Percentiles rank a stretch among this genome's conserved stretches.
phyloP scores from a whole-genome alignment of 2,888 invertebrate species.

The Camponotus fellah region DNA sequence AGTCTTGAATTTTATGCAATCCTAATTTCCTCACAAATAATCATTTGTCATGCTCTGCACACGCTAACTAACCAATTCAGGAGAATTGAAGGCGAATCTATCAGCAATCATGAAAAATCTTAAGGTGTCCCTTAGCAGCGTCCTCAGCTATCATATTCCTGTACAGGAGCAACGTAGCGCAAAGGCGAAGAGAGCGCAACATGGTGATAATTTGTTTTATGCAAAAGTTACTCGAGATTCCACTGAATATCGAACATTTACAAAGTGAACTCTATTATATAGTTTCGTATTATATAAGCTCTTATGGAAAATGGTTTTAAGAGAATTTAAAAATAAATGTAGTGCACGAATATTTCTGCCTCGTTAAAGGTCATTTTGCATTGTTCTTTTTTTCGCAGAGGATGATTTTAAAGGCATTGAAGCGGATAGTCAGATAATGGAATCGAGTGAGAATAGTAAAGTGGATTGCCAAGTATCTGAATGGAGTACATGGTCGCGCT shows the following conservation, averaged over 20 bases:
- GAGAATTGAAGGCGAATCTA: constrained; percentile 75
- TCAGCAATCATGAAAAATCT: constrained; percentile 80
- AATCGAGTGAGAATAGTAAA: constrained; percentile 67
- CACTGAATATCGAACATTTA: neutral
- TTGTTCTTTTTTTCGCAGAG: constrained; percentile 51
- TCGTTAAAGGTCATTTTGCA: constrained; percentile 3
- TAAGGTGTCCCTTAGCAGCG: constrained; percentile 84
- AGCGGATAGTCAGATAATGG: constrained; percentile 79
- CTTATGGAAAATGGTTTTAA: constrained; percentile 1
- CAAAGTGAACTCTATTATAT: neutral
- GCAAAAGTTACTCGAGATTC: constrained; percentile 1
- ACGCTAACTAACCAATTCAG: constrained; percentile 77
- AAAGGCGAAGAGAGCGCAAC: constrained; percentile 82
- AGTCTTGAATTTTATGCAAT: too few species aligned
- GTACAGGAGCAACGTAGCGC: constrained; percentile 79
- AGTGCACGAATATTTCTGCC: constrained; percentile 2
- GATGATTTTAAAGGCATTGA: constrained; percentile 79
- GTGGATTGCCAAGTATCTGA: constrained; percentile 91
- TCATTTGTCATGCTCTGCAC: constrained; percentile 62
- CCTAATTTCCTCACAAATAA: constrained; percentile 19
- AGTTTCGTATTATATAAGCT: neutral
- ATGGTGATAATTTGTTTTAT: constrained; percentile 76
- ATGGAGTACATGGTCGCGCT: constrained; percentile 95
- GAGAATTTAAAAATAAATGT: constrained; percentile 27
- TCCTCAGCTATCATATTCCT: constrained; percentile 84